Conservation (phyloP, 2,113 vertebrate genomes). For the Conger conger region DNA sequence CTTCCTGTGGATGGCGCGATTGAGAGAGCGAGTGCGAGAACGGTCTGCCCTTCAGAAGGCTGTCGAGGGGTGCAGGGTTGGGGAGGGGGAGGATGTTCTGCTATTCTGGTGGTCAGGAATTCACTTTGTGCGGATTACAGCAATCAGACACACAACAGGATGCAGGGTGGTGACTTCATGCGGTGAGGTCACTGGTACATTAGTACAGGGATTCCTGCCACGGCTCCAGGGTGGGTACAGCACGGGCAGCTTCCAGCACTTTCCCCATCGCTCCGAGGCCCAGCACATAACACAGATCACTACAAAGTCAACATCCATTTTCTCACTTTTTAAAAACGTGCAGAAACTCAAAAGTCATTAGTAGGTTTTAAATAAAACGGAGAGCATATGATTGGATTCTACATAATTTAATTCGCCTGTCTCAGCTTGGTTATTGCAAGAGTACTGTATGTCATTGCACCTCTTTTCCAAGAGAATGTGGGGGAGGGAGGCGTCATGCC, state of each 20-base stretch:
- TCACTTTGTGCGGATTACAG: constrained; percentile 62
- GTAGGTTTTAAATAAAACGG: neutral
- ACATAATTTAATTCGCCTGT: neutral
- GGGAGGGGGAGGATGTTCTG: constrained; percentile 26
- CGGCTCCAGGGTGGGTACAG: constrained; percentile 24
- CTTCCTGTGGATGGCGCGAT: neutral
- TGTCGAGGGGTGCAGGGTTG: neutral
- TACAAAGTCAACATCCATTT: too few species aligned
- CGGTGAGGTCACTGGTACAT: constrained; percentile 72
- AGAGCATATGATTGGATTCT: neutral
- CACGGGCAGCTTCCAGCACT: constrained; percentile 25
- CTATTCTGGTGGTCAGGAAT: constrained; percentile 60
- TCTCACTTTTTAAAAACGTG: neutral
- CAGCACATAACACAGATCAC: neutral
- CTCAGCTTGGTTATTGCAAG: neutral
- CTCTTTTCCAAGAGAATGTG: neutral
- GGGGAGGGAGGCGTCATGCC: neutral
- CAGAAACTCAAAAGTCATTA: neutral
- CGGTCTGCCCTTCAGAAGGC: neutral
- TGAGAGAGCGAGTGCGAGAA: neutral
- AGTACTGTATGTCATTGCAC: neutral
- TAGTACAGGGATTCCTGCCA: constrained; percentile 51
- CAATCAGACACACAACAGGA: constrained; percentile 67
- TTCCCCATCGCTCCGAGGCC: neutral
- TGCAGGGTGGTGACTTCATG: constrained; percentile 53